Conservation (phyloP, 2,888 invertebrate genomes). For the Phragmatobia fuliginosa region DNA sequence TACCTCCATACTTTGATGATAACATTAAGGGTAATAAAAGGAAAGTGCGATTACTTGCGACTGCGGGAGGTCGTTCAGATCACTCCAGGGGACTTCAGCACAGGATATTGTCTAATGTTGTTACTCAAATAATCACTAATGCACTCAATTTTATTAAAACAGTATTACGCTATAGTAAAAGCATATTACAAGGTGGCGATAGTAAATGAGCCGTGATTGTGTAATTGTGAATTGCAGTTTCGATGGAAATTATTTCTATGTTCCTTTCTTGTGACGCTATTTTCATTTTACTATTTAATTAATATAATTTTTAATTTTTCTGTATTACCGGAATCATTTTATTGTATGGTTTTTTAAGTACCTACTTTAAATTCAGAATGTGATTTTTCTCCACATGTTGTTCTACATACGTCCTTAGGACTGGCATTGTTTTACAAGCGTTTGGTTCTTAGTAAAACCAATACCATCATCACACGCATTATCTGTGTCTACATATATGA, state of each 20-base stretch:
- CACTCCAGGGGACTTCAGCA: conserved; percentile 62
- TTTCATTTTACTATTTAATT: neutral
- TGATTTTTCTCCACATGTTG: neutral
- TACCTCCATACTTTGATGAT: conserved; percentile 60
- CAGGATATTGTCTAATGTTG: conserved; percentile 73
- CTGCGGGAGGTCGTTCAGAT: conserved; percentile 65
- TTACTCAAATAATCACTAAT: conserved; percentile 66
- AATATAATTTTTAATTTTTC: neutral
- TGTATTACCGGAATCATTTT: neutral
- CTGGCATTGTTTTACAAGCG: neutral
- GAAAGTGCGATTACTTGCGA: conserved; percentile 67
- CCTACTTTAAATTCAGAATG: neutral
- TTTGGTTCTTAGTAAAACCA: neutral
- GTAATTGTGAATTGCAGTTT: conserved; percentile 37
- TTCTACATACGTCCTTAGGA: neutral
- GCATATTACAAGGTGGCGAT: conserved; percentile 41
- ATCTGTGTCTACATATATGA: no score
- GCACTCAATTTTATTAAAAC: conserved; percentile 50
- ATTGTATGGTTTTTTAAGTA: neutral
- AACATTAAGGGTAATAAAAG: conserved; percentile 69
- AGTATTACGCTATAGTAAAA: conserved; percentile 37
- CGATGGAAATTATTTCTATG: conserved; percentile 12
- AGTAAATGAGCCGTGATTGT: conserved; percentile 35
- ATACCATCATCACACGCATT: neutral
- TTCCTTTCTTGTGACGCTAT: neutral